Conservation (phyloP, 1,140 invertebrate genomes). For the Platorchestia sp. region DNA sequence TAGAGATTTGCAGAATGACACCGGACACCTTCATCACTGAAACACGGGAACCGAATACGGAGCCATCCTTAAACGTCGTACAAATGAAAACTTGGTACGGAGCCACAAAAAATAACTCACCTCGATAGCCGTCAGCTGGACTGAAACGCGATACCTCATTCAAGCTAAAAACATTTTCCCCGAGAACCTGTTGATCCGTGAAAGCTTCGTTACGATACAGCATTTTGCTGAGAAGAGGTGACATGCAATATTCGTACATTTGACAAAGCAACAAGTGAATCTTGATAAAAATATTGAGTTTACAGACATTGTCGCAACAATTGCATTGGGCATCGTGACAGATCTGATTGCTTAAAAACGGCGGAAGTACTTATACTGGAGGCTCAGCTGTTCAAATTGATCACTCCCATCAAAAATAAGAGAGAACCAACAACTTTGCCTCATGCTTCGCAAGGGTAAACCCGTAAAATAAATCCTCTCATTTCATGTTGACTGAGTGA, state of each 20-base stretch:
- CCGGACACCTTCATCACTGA: not conserved
- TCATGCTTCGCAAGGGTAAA: not conserved
- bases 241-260: not conserved
- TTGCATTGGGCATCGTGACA: too few species aligned
- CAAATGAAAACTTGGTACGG: not conserved
- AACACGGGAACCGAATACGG: not conserved
- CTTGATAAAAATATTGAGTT: not conserved
- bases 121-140: not conserved
- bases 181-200: not conserved
- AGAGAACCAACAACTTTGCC: not conserved
- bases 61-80: not conserved
- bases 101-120: not conserved
- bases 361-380: not conserved
- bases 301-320: not conserved
- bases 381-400: not conserved
- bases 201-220: not conserved
- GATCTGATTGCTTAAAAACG: not conserved
- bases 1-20: not conserved
- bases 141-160: not conserved
- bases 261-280: not conserved
- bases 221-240: not conserved
- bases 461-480: not conserved
- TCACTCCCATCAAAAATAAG: not conserved
- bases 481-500: not conserved
- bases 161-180: not conserved